Percentiles rank a stretch among this genome's conserved stretches.
phyloP scores from a whole-genome alignment of 1,140 invertebrate genomes.

The Pseudomyrmex pallidus region DNA sequence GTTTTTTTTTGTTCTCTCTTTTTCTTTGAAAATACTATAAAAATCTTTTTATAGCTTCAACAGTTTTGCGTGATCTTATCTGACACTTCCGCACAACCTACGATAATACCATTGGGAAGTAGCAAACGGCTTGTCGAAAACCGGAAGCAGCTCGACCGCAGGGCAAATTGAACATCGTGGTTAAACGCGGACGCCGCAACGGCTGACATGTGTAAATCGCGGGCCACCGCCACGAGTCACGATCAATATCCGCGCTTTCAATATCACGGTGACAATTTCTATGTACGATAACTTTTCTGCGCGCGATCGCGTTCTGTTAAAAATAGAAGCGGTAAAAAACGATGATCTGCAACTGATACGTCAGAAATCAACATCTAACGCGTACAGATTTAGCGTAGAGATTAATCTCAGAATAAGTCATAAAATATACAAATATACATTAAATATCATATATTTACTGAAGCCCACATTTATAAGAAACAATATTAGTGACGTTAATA shows the following conservation, averaged over 20 bases:
- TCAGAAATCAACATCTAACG: not conserved
- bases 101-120: conserved; percentile 31
- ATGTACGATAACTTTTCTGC: conserved; percentile 24
- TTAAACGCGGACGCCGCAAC: conserved; percentile 60
- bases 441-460: not conserved
- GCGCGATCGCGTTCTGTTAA: not conserved
- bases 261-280: conserved; percentile 39
- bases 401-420: not conserved
- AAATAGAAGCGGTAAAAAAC: conserved; percentile 6
- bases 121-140: conserved; percentile 39
- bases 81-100: not conserved
- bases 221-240: not conserved
- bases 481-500: too few species aligned
- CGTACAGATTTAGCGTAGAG: not conserved
- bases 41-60: not conserved
- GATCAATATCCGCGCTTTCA: conserved; percentile 43
- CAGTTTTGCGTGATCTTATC: conserved; percentile 5
- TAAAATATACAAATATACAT: not conserved
- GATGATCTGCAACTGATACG: conserved; percentile 11
- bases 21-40: not conserved
- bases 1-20: not conserved
- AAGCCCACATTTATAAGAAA: too few species aligned
- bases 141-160: conserved; percentile 59
- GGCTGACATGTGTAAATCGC: conserved; percentile 56
- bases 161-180: conserved; percentile 73